Percentiles rank a stretch among this genome's conserved stretches.
These are phyloP conservation scores for Sphaerodactylus townsendi DNA, from an alignment of 2,113 vertebrate genomes.

Conservation along the genomic window DNA sequence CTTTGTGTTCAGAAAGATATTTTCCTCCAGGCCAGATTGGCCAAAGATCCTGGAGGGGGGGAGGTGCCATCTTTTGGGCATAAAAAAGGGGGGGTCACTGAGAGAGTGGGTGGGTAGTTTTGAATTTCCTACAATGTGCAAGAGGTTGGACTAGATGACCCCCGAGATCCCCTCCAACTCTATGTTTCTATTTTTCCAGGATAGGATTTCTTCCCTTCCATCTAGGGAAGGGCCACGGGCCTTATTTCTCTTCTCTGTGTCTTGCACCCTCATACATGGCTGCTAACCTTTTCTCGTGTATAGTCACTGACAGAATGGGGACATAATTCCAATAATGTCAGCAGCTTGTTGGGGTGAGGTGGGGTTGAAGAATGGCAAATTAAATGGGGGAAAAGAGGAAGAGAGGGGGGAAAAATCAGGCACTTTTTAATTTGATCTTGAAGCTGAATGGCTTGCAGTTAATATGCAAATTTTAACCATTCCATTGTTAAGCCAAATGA, in stretches of 20 bases:
- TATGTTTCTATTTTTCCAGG: background rate
- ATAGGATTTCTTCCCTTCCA: background rate
- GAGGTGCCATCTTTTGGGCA: too few relatives aligned
- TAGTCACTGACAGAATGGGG: conserved; percentile 71
- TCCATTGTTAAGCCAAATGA: conserved; percentile 64
- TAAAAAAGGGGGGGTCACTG: too few relatives aligned
- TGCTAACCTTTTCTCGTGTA: conserved; percentile 41
- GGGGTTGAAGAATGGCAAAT: conserved; percentile 43
- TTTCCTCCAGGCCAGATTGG: too few relatives aligned
- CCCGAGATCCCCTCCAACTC: too few relatives aligned
- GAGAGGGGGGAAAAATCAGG: conserved; percentile 13
- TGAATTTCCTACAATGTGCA: too few relatives aligned
- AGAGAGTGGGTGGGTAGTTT: too few relatives aligned
- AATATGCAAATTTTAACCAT: conserved; percentile 64
- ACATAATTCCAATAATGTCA: conserved; percentile 63
- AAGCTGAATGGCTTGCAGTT: conserved; percentile 58
- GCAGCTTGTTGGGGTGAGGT: conserved; percentile 50
- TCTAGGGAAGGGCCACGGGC: too few relatives aligned
- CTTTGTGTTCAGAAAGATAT: too few relatives aligned
- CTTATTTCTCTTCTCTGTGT: background rate
- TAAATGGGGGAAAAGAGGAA: conserved; percentile 39
- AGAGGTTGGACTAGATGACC: too few relatives aligned
- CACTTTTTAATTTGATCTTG: conserved; percentile 69
- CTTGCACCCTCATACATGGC: background rate
- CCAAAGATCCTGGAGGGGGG: too few relatives aligned